Conservation (phyloP, 1,140 invertebrate genomes). For the Drosophila quadrilineata region DNA sequence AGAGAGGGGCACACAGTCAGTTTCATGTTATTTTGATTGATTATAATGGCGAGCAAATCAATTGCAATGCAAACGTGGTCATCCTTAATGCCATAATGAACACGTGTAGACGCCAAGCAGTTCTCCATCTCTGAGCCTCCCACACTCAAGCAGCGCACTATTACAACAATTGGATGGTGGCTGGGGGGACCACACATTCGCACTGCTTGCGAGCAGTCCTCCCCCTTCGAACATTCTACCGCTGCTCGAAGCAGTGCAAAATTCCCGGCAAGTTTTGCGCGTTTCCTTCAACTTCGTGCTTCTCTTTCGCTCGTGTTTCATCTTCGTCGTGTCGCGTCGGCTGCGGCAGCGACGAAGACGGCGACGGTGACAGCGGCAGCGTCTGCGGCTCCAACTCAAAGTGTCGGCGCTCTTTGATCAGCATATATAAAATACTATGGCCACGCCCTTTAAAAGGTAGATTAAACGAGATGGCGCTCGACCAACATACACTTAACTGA, state of each 20-base stretch:
- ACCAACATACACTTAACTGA: conserved; percentile 75
- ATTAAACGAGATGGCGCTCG: conserved; percentile 81
- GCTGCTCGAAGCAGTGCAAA: too few relatives aligned
- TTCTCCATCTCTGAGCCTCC: conserved; percentile 12
- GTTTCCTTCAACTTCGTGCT: not conserved
- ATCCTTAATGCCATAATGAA: conserved; percentile 80
- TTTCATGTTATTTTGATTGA: conserved; percentile 63
- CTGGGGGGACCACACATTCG: too few relatives aligned
- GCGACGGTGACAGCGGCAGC: conserved; percentile 7
- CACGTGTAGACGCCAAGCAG: conserved; percentile 55
- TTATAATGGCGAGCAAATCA: conserved; percentile 75
- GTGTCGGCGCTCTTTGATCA: conserved; percentile 79
- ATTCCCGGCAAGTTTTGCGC: too few relatives aligned
- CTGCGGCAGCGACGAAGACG: not conserved
- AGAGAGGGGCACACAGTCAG: not conserved
- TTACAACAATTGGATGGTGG: too few relatives aligned
- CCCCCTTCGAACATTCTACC: too few relatives aligned
- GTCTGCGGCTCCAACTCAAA: conserved; percentile 55
- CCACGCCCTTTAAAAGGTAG: conserved; percentile 80
- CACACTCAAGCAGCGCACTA: too few relatives aligned
- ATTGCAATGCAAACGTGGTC: conserved; percentile 74
- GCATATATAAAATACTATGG: conserved; percentile 80
- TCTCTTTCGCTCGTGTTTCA: conserved; percentile 5
- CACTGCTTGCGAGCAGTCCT: too few relatives aligned
- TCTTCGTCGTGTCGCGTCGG: conserved; percentile 15